These are phyloP conservation scores for Chelonoidis abingdonii DNA, from an alignment of 2,113 vertebrate genomes.

Conservation along the genomic window DNA sequence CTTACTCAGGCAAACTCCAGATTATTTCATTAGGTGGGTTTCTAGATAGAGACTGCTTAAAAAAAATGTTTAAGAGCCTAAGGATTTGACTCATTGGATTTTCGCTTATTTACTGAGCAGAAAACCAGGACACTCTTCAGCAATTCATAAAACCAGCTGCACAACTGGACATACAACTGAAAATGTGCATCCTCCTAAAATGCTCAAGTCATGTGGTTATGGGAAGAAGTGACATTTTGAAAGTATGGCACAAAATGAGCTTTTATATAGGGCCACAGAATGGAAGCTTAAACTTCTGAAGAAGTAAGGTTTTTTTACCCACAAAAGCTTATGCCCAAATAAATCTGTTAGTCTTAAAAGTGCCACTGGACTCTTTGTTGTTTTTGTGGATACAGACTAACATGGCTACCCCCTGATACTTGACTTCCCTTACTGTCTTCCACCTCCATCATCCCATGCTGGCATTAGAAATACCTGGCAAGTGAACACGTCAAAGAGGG, in stretches of 20 bases:
- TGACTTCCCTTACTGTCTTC: not conserved
- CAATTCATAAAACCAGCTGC: not conserved
- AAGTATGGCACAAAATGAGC: not conserved
- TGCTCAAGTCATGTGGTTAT: accelerated
- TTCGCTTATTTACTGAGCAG: not conserved
- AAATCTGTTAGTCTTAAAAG: too few species aligned
- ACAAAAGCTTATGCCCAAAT: too few species aligned
- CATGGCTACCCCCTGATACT: too few species aligned
- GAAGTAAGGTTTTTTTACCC: too few species aligned
- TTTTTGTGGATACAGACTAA: too few species aligned
- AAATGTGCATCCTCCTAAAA: not conserved
- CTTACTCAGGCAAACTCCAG: not conserved
- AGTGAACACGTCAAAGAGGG: not conserved
- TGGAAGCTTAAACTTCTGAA: not conserved
- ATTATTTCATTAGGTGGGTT: not conserved
- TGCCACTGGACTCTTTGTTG: too few species aligned
- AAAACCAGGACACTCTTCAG: not conserved
- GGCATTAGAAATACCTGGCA: not conserved
- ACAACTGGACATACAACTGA: not conserved
- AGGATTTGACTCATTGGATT: not conserved
- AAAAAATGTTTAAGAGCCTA: not conserved
- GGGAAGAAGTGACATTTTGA: not conserved
- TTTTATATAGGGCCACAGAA: not conserved
- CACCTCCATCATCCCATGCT: not conserved
- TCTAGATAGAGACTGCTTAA: not conserved